Evolutionary conservation across 1,140 invertebrate genomes (phyloP), one percentile per base, ranked within the genome.

Genomic region (Eumeta japonica): DNA sequence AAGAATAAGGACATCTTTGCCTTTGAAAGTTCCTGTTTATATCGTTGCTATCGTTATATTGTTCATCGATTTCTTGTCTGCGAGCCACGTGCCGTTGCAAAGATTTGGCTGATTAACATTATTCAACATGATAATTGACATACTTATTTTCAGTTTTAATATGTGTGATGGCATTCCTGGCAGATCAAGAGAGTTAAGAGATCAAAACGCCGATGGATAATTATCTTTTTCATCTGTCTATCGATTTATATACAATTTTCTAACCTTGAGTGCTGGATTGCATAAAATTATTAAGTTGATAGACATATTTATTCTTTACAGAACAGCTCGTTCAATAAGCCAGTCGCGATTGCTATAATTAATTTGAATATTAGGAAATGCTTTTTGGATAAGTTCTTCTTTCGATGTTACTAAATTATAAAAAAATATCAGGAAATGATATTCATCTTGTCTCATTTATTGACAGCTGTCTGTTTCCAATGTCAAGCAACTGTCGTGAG

Each of bases 31-130:
- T 39, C 39, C 41, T 29, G 49, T 45, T 36, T 43, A 41, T 40
- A 49, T 49, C 36, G 35, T 50, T 40, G 43, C 47, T 39, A 45
- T 39, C 40, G 45, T 48, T 17, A 50, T 39, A 28, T 48, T 50
- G 33, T 36, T 42, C 50, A 67, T 62, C 34, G 67, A 46, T 46
- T 57, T 63, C 56, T 55, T 63, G 24, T 75, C 52, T 16, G 24
- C 37, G 17, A 77, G 49, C 48, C 65, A 17, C 39, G 74, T 77
- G 14, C 67, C 68, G 48, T 72, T 77, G 48, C 59, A 77, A 14
- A 76, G 55, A 40, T 46, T 49, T 41, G 67, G 55, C 58, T 57
- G 45, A 53, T 68, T 58, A 46, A 58, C 36, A 40, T 73, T 72
- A 37, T 57, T 48, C 9, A 73, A 45, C 46, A 75, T 41, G 28